Base-by-base conservation (phyloP, 2,797 vertebrate species). In the Leptatherina wallacei region DNA sequence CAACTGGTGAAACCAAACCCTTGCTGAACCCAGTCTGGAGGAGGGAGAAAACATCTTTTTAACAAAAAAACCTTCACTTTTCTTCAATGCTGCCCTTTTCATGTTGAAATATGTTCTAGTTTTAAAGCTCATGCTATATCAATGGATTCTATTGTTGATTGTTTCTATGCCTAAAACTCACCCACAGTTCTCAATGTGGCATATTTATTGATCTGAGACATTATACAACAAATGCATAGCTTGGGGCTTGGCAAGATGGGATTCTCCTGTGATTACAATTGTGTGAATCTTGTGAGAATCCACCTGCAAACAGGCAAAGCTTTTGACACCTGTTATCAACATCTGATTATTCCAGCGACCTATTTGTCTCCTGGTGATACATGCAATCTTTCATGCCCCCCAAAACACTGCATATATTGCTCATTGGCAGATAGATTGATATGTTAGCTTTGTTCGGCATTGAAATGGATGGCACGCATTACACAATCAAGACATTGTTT, bases 391-490 rank as follows among this genome's bases (percentile, higher is more conserved):
- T 81, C 71, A 69, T 65, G 16, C 55, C 27, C n/a, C 22, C 32
- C 35, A 16, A 61, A 61, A 75, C 59, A 30, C 59, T 82, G 61
- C 55, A 61, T 7, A 2, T 71, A 49, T 42, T 83, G 35, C 75
- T 42, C 13, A 33, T 71, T 78, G 73, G 85, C 73, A 85, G 81
- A 84, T 71, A 77, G 42, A 81, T 75, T 59, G 22, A 69, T 71
- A 63, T 80, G 51, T 80, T 54, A 40, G 33, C 68, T 78, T 71
- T 42, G 35, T 80, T 77, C 78, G 35, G 69, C 73, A 71, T 29
- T 47, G 55, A 76, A 83, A 88, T 83, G 33, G 70, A 91, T 87
- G 59, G 42, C 71, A 64, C 78, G 81, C 81, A 86, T 87, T 84
- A 85, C 52, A 16, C 69, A 71, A 36, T 32, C 27, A 69, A 60